Base-by-base conservation (phyloP, 2,888 invertebrate species). In the Caenorhabditis japonica region DNA sequence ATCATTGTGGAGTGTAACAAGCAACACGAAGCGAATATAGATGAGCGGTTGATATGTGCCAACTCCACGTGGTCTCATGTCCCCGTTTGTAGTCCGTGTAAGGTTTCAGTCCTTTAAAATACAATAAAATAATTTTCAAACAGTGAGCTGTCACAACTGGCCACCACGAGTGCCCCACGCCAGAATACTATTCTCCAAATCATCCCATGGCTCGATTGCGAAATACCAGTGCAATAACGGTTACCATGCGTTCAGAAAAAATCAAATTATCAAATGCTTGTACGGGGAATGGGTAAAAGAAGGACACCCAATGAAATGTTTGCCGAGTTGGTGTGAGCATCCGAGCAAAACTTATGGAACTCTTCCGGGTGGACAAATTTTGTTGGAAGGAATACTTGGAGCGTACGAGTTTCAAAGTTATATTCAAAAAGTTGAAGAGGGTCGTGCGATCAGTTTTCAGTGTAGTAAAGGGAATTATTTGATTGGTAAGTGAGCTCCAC, bases 151-250 rank as follows among this genome's bases (percentile, higher is more conserved):
- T 88, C 93, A 93, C 85, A 89, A 89, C 83, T 92, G 95, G 90
- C 95, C 95, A 0, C 92, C 91, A 71, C 90, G 92, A 3, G 95
- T 97, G 0, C 92, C 93, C 58, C 93, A 95, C 85, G 97, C 97
- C 0, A 94, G 96, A 92, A 95, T 97, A 4, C 93, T 97, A 64
- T 97, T 96, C 0, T 95, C 97, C 0, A 95, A 95, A 87, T 94
- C 94, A n/a, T 94, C 94, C 76, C 97, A 99, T 87, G 95, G 95
- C 0, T 94, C 95, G 93, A 92, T 92, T 86, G 97, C 97, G 0
- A 80, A 78, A 70, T 80, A 80, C 25, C 77, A 78, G 17, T 80
- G 80, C 36, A 69, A 47, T 25, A 70, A 66, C 38, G 80, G 80
- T 1, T 72, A 69, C 94, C 93, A 4, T 78, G 70, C 70, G 3